A percentile compares a stretch with the other conserved stretches of the same genome.
phyloP scores from a whole-genome alignment of 2,797 vertebrate genomes.

The Anomalospiza imberbis region DNA sequence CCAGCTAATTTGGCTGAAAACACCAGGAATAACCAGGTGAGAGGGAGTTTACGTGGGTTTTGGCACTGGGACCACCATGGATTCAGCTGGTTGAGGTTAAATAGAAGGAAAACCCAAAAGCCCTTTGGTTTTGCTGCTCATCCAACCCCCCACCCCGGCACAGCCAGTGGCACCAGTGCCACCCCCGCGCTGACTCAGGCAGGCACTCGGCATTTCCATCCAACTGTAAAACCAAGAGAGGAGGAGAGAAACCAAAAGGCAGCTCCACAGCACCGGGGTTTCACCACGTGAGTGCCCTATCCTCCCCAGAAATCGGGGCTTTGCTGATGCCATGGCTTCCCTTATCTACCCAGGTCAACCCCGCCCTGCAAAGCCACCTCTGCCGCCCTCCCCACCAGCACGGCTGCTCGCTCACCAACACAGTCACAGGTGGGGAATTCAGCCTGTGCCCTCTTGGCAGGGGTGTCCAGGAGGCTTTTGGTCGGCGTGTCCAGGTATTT shows the following conservation, averaged over 20 bases:
- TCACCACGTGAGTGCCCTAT: accelerated
- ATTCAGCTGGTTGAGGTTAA: neutral
- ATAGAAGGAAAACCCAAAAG: neutral
- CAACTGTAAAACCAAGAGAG: accelerated
- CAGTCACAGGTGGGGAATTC: conserved; percentile 93
- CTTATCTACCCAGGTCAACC: neutral
- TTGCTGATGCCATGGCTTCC: neutral
- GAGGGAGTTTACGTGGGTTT: neutral
- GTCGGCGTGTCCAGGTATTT: conserved; percentile 94
- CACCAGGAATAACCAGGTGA: neutral
- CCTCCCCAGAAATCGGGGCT: accelerated
- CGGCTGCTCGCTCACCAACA: conserved; percentile 82
- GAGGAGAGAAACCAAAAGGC: neutral
- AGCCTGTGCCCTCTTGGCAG: conserved; percentile 86
- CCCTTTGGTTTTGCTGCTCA: neutral
- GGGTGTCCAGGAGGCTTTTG: conserved; percentile 91
- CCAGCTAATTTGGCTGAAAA: neutral
- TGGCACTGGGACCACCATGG: neutral
- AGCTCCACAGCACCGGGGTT: accelerated
- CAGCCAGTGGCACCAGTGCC: accelerated
- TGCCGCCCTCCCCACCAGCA: neutral
- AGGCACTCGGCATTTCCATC: neutral
- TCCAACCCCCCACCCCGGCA: accelerated
- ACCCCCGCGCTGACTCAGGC: accelerated
- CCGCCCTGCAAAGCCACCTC: neutral